phyloP scores from a whole-genome alignment of 2,888 invertebrate species.

The Pycnomerus fuliginosus region DNA sequence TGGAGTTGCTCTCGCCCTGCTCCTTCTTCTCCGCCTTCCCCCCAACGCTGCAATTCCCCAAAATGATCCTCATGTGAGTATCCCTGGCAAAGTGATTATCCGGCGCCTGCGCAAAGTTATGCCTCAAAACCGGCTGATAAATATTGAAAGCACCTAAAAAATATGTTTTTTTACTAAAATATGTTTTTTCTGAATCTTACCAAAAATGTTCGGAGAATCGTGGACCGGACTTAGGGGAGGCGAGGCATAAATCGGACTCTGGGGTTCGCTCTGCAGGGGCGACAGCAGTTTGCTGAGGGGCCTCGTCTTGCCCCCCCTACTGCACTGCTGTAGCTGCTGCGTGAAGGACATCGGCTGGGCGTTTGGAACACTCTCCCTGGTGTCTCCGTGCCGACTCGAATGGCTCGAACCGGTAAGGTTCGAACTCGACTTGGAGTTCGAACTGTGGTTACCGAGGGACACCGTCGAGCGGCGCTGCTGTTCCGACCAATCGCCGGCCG shows the following conservation, averaged over 20 bases:
- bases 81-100: constrained; percentile 87
- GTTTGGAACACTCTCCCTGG: constrained; percentile 35
- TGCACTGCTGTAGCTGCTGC: constrained; percentile 86
- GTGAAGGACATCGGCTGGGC: constrained; percentile 81
- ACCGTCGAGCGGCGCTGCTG: constrained; percentile 55
- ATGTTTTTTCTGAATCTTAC: constrained; percentile 35
- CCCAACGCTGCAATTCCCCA: constrained; percentile 51
- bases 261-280: constrained; percentile 65
- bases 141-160: constrained; percentile 47
- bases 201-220: constrained; percentile 50
- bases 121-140: constrained; percentile 52
- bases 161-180: constrained; percentile 1
- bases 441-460: constrained; percentile 67
- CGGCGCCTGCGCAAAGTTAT: constrained; percentile 55
- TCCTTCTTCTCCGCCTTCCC: constrained; percentile 43
- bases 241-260: constrained; percentile 70
- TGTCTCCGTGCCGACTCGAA: constrained; percentile 50
- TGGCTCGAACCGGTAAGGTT: constrained; percentile 67
- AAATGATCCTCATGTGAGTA: constrained; percentile 87
- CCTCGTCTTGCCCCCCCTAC: constrained; percentile 66
- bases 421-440: constrained; percentile 77
- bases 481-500: constrained; percentile 45
- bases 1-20: constrained; percentile 30
- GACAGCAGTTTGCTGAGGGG: constrained; percentile 63
- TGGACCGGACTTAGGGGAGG: constrained; percentile 63